phyloP scores from a whole-genome alignment of 2,888 invertebrate species.

The Gortyna flavago region DNA sequence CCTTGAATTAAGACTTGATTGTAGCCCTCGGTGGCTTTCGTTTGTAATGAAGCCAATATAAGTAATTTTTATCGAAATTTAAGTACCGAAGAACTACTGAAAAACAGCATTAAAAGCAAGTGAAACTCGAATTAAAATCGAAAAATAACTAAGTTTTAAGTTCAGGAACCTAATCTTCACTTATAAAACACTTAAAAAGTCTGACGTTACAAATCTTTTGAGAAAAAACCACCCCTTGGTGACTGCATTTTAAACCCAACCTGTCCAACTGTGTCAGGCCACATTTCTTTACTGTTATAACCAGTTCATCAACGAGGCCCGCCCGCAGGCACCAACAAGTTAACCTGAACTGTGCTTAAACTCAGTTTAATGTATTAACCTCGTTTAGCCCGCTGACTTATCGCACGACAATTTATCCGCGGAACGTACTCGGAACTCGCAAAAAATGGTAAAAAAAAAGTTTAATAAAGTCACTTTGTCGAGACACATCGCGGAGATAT shows the following conservation, averaged over 20 bases:
- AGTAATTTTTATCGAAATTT: not conserved
- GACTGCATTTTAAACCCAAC: conserved; percentile 55
- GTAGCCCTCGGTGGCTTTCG: not conserved
- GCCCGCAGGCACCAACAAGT: conserved; percentile 75
- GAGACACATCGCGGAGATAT: conserved; percentile 62
- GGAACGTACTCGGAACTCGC: conserved; percentile 73
- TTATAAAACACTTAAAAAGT: conserved; percentile 6
- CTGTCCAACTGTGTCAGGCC: conserved; percentile 60
- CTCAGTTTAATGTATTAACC: conserved; percentile 87
- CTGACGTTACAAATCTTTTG: conserved; percentile 23
- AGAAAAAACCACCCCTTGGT: conserved; percentile 13
- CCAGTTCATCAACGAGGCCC: conserved; percentile 70
- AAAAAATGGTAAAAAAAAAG: conserved; percentile 83
- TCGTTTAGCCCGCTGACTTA: conserved; percentile 84
- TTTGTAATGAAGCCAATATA: not conserved
- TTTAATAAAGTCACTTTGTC: conserved; percentile 81
- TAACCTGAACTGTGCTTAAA: conserved; percentile 79
- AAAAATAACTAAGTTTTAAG: not conserved
- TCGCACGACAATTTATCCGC: conserved; percentile 85
- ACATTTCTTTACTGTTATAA: conserved; percentile 69
- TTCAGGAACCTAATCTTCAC: not conserved
- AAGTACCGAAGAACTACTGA: not conserved
- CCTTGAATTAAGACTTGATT: not conserved
- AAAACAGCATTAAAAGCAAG: not conserved
- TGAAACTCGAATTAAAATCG: not conserved